Conservation (phyloP, 2,113 vertebrate species). For the Polypterus senegalus region DNA sequence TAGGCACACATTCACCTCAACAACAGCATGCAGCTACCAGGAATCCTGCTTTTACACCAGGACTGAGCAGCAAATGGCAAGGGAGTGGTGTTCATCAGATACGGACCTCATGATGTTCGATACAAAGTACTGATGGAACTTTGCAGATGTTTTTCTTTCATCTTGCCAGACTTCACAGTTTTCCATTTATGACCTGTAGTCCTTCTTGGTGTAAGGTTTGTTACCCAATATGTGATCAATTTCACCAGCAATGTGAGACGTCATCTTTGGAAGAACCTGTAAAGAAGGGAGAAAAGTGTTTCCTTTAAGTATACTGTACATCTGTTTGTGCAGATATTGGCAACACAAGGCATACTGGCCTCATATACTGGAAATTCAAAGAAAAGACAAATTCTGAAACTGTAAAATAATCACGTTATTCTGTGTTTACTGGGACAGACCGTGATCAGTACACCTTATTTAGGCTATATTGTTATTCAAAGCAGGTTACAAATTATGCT, state of each 20-base stretch:
- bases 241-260: constrained; percentile 79
- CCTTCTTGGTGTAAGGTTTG: constrained; percentile 89
- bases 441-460: too few relatives aligned
- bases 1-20: constrained; percentile 44
- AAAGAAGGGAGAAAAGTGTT: not conserved
- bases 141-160: constrained; percentile 34
- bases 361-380: too few relatives aligned
- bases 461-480: too few relatives aligned
- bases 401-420: too few relatives aligned
- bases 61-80: constrained; percentile 49
- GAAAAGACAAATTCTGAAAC: too few relatives aligned
- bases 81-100: constrained; percentile 35
- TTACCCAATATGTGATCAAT: constrained; percentile 93
- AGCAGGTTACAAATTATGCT: too few relatives aligned
- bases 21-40: constrained; percentile 47
- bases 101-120: constrained; percentile 21
- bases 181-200: constrained; percentile 76
- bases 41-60: constrained; percentile 37
- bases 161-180: constrained; percentile 34
- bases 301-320: too few relatives aligned
- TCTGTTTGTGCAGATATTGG: too few relatives aligned
- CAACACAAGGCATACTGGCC: too few relatives aligned
- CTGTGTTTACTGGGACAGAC: too few relatives aligned
- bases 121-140: constrained; percentile 32
- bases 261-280: constrained; percentile 97